Evolutionary conservation across 2,888 invertebrate genomes (phyloP), one percentile per base, ranked within the genome.

Genomic region (Melieria picta): DNA sequence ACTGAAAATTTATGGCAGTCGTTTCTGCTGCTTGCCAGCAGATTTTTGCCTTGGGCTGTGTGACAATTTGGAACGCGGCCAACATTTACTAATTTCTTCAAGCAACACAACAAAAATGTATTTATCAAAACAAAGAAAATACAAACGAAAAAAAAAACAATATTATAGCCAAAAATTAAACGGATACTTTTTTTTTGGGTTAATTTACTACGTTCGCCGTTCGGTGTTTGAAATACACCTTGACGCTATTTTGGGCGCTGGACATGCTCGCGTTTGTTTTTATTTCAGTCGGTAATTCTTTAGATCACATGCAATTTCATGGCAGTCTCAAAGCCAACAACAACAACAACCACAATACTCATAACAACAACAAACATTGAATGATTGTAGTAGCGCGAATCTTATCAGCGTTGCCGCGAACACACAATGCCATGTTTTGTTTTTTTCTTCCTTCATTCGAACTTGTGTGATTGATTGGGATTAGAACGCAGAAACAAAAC

Each of bases 261-360:
- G 58, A 58, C n/a, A 30, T 58, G 4, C 5, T 58, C 30, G 42
- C 52, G 52, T 52, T 52, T 52, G 52, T 52, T 52, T 52, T 52
- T 52, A 10, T 50, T 50, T 50, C 11, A 2, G 7, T 50, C 11
- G 7, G 7, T 50, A 1, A 10, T 7, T n/a, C 11, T 52, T 52
- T 52, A 52, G n/a, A 52, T n/a, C 5, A 52, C 52, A 52, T n/a
- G 13, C 13, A 52, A 30, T 30, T 30, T 30, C 30, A 30, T 30
- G 30, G 30, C 30, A 30, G 30, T 30, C 30, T 30, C 30, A 30
- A 30, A 30, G 30, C 30, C 30, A 30, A 30, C 30, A 30, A 30
- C 30, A 30, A 30, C 30, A 30, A 30, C 30, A 30, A 30, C 30
- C 30, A 30, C 30, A 30, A 30, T 30, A 30, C 2, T 30, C 30